Percentiles rank a stretch among this genome's conserved stretches.
These are phyloP conservation scores for Sebastes iracundus DNA, from an alignment of 2,797 vertebrate genomes.

Conservation along the genomic window DNA sequence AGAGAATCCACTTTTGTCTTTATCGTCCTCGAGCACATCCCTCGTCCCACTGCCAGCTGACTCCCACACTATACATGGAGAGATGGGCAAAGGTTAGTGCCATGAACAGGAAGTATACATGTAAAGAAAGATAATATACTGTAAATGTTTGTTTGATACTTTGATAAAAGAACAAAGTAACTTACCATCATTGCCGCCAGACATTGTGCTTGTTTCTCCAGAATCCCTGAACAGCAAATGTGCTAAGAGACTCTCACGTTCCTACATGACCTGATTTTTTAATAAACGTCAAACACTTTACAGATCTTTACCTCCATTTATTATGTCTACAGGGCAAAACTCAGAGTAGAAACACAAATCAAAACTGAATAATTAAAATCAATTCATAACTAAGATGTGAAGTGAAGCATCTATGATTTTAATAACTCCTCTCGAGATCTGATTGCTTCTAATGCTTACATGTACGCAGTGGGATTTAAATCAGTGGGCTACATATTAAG, in stretches of 20 bases:
- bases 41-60: slow-evolving; percentile 41
- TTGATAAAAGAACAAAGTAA: background rate
- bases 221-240: slow-evolving; percentile 43
- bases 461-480: background rate
- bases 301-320: background rate
- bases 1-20: slow-evolving; percentile 71
- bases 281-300: slow-evolving; percentile 3
- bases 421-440: background rate
- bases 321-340: slow-evolving; percentile 30
- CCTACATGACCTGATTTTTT: slow-evolving; percentile 24
- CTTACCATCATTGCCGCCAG: slow-evolving; percentile 65
- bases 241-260: background rate
- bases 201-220: slow-evolving; percentile 52
- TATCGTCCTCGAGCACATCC: slow-evolving; percentile 46
- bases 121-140: background rate
- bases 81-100: background rate
- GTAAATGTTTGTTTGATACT: background rate
- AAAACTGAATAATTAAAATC: background rate
- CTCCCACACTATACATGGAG: slow-evolving; percentile 57
- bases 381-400: background rate
- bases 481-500: background rate
- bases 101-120: background rate
- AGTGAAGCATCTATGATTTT: background rate
- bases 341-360: background rate
- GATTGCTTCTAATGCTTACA: background rate